Evolutionary conservation across 2,113 vertebrate species (phyloP), one percentile per base, ranked within the genome.

Genomic region (Mus spicilegus): DNA sequence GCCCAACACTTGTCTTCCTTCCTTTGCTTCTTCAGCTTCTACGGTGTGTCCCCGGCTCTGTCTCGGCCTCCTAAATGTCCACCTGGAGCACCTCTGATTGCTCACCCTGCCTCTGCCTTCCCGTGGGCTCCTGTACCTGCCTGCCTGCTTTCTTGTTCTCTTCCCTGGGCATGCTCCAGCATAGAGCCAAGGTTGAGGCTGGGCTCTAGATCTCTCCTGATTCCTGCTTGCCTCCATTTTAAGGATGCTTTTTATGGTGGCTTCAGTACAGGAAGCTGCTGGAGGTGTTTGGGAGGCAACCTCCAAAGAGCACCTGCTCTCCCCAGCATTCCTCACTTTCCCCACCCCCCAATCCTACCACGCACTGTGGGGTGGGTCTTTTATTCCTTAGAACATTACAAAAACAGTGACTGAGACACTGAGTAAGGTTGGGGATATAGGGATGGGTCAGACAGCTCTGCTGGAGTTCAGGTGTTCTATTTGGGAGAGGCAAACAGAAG

Each of bases 201-300:
- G 97, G 95, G 97, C 97, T 91, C 63, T 97, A 97, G 96, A 97
- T 97, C 97, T 97, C 97, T 56, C 0, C 0, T 98, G 97, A 98
- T 97, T 96, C 97, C 95, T 98, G 97, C 89, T 30, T 73, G 95
- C 76, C 63, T 92, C 87, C 90, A 97, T 98, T 98, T 98, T 98
- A 98, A 98, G 98, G 98, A 98, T 95, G 98, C 96, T 97, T 98
- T 97, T 98, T 97, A 98, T 93, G 96, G 97, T 97, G 95, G 91
- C 96, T 98, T 97, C 97, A 97, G 97, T 97, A 97, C 97, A 98
- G 98, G 98, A 98, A 98, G 98, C 97, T 98, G 98, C 92, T 96
- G 78, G 81, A 98, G 72, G 81, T 96, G 91, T 97, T 96, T 97
- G 30, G 36, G 36, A n/a, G 72, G 20, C 14, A 0, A 46, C 95